A percentile compares a stretch with the other conserved stretches of the same genome.
Evolutionary conservation across 2,113 vertebrate genomes (phyloP).

Genomic region (Seriola aureovittata): DNA sequence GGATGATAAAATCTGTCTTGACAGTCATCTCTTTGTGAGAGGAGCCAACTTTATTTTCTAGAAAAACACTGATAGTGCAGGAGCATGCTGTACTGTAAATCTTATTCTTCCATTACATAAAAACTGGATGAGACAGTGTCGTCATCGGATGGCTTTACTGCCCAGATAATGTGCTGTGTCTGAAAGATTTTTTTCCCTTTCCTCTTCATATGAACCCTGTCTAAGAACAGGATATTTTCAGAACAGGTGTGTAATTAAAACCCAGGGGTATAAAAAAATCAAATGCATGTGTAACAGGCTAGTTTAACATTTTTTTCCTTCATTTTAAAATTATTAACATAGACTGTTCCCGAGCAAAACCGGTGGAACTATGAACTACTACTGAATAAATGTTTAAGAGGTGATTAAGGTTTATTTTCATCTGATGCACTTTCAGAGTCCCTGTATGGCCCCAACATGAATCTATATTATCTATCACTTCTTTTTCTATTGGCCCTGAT

Average conservation of each 20-base stretch:
- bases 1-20: conserved; percentile 13
- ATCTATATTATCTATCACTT: conserved; percentile 6
- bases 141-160: background rate
- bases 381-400: conserved; percentile 25
- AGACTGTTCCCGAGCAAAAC: background rate
- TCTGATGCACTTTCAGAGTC: conserved; percentile 28
- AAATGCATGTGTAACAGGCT: conserved; percentile 13
- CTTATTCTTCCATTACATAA: background rate
- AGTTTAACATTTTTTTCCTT: background rate
- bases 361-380: conserved; percentile 3
- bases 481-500: background rate
- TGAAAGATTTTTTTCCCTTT: background rate
- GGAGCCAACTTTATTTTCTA: background rate
- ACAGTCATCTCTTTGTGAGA: conserved; percentile 17
- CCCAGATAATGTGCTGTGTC: background rate
- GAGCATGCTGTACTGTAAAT: background rate
- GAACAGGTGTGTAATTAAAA: conserved; percentile 3
- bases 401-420: conserved; percentile 19
- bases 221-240: background rate
- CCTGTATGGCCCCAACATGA: background rate
- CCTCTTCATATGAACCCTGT: background rate
- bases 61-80: background rate
- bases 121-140: background rate
- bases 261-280: background rate
- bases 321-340: background rate